These are phyloP conservation scores for Exephanes ischioxanthus DNA, from an alignment of 2,888 invertebrate genomes.

Conservation along the genomic window DNA sequence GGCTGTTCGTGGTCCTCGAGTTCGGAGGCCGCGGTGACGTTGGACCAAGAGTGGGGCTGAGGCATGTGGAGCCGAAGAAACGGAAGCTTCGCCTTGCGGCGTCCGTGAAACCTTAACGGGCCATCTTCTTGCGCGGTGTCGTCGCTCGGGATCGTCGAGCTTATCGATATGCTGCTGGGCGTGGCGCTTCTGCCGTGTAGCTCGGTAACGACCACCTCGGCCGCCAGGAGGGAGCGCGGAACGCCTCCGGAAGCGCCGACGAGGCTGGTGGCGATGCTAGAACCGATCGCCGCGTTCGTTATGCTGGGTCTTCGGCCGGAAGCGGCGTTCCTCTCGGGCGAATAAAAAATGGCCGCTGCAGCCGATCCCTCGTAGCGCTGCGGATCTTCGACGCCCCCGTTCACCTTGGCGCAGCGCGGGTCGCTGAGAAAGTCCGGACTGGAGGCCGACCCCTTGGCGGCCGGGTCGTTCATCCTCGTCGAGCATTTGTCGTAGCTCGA, in stretches of 20 bases:
- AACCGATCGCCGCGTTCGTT: conserved; percentile 80
- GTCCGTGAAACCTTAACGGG: conserved; percentile 9
- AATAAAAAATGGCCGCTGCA: neutral
- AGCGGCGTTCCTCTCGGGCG: conserved; percentile 22
- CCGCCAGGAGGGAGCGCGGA: conserved; percentile 71
- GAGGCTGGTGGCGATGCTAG: conserved; percentile 81
- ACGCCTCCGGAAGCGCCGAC: conserved; percentile 76
- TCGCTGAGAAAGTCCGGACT: conserved; percentile 55
- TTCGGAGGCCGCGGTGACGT: conserved; percentile 63
- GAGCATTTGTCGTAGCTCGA: neutral
- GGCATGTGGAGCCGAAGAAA: conserved; percentile 88
- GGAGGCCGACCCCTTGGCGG: conserved; percentile 54
- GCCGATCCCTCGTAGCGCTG: neutral
- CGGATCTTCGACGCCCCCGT: neutral
- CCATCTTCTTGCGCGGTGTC: conserved; percentile 84
- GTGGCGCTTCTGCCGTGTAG: conserved; percentile 76
- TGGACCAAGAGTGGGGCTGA: conserved; percentile 79
- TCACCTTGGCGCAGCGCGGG: neutral
- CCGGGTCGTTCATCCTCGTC: neutral
- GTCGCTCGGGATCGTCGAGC: conserved; percentile 78
- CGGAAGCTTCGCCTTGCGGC: conserved; percentile 85
- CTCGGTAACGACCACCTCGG: conserved; percentile 64
- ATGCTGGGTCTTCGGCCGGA: conserved; percentile 78
- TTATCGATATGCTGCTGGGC: conserved; percentile 70
- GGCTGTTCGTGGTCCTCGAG: conserved; percentile 54